Evolutionary conservation across 2,113 vertebrate genomes (phyloP).

Genomic region (Saccopteryx leptura): DNA sequence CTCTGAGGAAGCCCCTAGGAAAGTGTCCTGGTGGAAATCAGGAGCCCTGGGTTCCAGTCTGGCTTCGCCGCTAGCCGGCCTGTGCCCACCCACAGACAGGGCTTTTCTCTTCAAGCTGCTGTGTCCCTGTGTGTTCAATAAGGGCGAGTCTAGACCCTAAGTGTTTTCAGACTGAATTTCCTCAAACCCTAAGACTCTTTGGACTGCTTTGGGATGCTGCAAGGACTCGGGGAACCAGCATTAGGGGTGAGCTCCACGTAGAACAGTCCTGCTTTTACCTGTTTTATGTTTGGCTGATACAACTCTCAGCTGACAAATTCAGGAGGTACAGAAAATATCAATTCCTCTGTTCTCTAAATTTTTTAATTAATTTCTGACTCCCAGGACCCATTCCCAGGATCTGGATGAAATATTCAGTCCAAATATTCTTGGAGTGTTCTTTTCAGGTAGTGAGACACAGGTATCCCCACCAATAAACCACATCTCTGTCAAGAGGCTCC

Average conservation of each 20-base stretch:
- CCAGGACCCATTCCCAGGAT: conserved; percentile 23
- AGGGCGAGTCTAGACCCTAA: too few relatives aligned
- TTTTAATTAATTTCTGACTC: conserved; percentile 43
- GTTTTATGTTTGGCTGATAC: neutral
- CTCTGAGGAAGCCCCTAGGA: neutral
- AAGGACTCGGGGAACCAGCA: neutral
- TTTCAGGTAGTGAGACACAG: neutral
- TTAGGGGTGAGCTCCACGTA: neutral
- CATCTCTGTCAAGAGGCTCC: neutral
- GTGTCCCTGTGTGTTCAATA: neutral
- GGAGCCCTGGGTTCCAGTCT: neutral
- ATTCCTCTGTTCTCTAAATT: conserved; percentile 10
- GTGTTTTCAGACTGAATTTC: neutral
- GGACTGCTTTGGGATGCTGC: neutral
- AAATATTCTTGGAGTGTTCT: neutral
- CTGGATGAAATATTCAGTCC: neutral
- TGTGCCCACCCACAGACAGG: accelerated
- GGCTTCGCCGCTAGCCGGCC: neutral
- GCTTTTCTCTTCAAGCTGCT: neutral
- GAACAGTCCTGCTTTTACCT: neutral
- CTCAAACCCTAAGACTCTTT: neutral
- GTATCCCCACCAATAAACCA: neutral
- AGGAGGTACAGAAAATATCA: neutral
- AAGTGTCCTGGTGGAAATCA: neutral
- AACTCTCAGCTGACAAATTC: conserved; percentile 19